These are phyloP conservation scores for Amblyjoppa proteus DNA, from an alignment of 2,888 invertebrate species.

Conservation along the genomic window DNA sequence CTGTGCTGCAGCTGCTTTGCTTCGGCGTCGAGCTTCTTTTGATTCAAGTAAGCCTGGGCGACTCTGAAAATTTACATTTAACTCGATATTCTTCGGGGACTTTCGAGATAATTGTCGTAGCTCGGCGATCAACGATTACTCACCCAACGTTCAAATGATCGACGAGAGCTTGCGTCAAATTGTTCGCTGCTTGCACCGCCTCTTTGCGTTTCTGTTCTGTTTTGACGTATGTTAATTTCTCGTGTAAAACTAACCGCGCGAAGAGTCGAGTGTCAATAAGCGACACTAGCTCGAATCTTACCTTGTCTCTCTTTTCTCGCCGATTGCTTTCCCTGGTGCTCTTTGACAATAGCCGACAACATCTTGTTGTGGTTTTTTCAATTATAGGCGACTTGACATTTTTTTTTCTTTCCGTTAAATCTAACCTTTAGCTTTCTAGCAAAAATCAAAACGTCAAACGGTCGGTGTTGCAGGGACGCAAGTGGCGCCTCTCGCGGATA, in stretches of 20 bases:
- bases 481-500: conserved; percentile 21
- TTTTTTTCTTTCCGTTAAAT: background rate
- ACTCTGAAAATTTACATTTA: conserved; percentile 88
- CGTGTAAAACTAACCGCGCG: conserved; percentile 28
- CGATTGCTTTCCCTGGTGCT: conserved; percentile 93
- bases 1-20: conserved; percentile 97
- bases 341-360: conserved; percentile 94
- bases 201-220: conserved; percentile 97
- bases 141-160: conserved; percentile 99
- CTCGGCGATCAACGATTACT: conserved; percentile 75
- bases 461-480: background rate
- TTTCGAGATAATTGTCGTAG: background rate
- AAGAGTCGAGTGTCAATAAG: background rate
- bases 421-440: background rate
- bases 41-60: conserved; percentile 99
- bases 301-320: conserved; percentile 94
- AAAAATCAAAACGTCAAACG: background rate
- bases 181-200: conserved; percentile 96
- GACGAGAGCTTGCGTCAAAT: conserved; percentile 96
- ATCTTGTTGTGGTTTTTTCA: conserved; percentile 85
- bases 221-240: conserved; percentile 71
- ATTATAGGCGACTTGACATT: conserved; percentile 20
- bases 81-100: background rate
- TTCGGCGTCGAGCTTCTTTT: conserved; percentile 98
- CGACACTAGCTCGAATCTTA: conserved; percentile 79